Percentiles rank a stretch among this genome's conserved stretches.
phyloP scores from a whole-genome alignment of 2,888 invertebrate genomes.

The Phanerotoma sp. region DNA sequence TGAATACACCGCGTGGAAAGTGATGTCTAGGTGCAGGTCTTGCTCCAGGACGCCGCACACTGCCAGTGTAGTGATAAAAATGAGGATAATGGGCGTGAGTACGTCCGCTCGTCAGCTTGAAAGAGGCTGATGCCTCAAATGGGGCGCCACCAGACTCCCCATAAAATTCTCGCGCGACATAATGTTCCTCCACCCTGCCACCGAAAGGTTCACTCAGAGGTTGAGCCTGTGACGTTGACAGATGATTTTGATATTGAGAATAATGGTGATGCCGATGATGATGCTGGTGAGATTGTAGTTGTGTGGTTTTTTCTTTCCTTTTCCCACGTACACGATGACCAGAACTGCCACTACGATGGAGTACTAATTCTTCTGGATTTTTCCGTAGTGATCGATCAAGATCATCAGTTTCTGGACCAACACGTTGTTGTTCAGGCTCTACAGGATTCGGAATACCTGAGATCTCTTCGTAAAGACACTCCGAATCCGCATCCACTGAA shows the following conservation, averaged over 20 bases:
- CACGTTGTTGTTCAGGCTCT: conserved; percentile 37
- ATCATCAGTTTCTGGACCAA: conserved; percentile 22
- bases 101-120: conserved; percentile 59
- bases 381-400: conserved; percentile 31
- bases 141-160: conserved; percentile 51
- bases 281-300: neutral
- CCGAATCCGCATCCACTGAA: conserved; percentile 54
- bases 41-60: conserved; percentile 56
- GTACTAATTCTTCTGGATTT: conserved; percentile 23
- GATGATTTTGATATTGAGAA: neutral
- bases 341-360: neutral
- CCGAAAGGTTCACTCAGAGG: conserved; percentile 36
- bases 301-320: neutral
- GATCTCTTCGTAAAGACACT: conserved; percentile 56
- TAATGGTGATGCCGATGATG: neutral
- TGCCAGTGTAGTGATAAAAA: conserved; percentile 44
- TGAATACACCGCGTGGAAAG: conserved; percentile 65
- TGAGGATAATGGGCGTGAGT: conserved; percentile 43
- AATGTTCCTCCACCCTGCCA: conserved; percentile 52
- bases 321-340: conserved; percentile 5
- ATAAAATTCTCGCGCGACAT: conserved; percentile 51
- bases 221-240: conserved; percentile 38
- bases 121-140: conserved; percentile 53
- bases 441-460: conserved; percentile 50
- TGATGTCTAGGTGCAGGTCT: conserved; percentile 57